These are phyloP conservation scores for Xylocopa sonorina DNA, from an alignment of 1,140 invertebrate species.

Conservation along the genomic window DNA sequence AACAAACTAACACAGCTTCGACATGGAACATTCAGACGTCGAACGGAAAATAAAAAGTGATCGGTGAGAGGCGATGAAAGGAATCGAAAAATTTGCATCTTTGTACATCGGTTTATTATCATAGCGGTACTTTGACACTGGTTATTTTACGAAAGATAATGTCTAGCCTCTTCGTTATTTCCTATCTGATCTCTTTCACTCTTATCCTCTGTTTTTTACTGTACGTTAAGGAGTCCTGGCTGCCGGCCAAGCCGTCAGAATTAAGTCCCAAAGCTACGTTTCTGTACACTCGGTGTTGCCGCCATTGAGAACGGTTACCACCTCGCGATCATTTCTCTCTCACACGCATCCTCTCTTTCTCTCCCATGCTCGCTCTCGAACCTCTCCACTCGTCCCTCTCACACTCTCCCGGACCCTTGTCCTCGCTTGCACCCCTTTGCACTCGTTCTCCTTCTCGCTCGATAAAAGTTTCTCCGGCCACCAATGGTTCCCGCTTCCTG, in stretches of 20 bases:
- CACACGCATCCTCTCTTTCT: neutral
- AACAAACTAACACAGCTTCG: no score
- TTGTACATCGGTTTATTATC: slow-evolving; percentile 82
- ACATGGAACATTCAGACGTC: no score
- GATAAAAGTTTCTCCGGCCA: slow-evolving; percentile 64
- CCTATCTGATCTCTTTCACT: slow-evolving; percentile 53
- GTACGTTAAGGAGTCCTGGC: slow-evolving; percentile 67
- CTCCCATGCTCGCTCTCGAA: neutral
- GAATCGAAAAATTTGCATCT: slow-evolving; percentile 66
- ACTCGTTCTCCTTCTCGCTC: slow-evolving; percentile 28
- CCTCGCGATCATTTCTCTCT: slow-evolving; percentile 42
- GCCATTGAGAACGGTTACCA: slow-evolving; percentile 46
- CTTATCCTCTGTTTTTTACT: slow-evolving; percentile 46
- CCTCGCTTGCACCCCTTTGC: slow-evolving; percentile 5
- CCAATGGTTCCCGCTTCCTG: slow-evolving; percentile 46
- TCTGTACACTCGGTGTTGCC: slow-evolving; percentile 62
- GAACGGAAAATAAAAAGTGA: no score
- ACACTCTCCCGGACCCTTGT: slow-evolving; percentile 14
- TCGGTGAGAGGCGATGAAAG: slow-evolving; percentile 31
- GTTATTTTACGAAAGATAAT: slow-evolving; percentile 82
- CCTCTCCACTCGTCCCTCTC: slow-evolving; percentile 4
- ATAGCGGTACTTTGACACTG: slow-evolving; percentile 80
- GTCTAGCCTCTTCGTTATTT: slow-evolving; percentile 76
- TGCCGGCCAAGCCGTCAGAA: slow-evolving; percentile 65
- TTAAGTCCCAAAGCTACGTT: slow-evolving; percentile 68